These are phyloP conservation scores for Uria aalge DNA, from an alignment of 2,113 vertebrate genomes.

Conservation along the genomic window DNA sequence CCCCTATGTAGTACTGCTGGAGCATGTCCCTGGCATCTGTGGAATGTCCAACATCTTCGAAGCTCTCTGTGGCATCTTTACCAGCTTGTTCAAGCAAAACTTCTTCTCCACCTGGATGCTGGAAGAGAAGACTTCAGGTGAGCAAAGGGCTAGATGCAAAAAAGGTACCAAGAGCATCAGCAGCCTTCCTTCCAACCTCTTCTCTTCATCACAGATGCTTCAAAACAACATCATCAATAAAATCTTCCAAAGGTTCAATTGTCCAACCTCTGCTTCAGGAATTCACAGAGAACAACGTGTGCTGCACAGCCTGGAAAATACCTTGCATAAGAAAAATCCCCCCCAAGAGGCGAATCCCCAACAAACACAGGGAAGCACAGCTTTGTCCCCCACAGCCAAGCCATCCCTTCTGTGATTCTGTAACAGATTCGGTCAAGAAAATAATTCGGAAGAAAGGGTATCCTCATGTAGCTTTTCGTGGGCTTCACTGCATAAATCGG, in stretches of 20 bases:
- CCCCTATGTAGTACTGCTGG: slow-evolving; percentile 87
- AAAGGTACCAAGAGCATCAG: neutral
- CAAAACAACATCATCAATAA: neutral
- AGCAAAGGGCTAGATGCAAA: neutral
- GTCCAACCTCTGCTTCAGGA: neutral
- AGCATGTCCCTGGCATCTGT: slow-evolving; percentile 93
- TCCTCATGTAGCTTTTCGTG: neutral
- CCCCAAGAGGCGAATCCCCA: neutral
- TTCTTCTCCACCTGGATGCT: slow-evolving; percentile 97
- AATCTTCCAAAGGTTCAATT: neutral
- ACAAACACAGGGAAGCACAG: neutral
- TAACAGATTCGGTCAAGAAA: neutral
- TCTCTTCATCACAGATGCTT: accelerated
- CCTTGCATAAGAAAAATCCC: neutral
- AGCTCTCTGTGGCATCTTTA: slow-evolving; percentile 89
- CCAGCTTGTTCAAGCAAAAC: slow-evolving; percentile 92
- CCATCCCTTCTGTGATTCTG: neutral
- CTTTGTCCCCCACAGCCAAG: neutral
- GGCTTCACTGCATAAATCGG: neutral
- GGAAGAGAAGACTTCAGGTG: slow-evolving; percentile 32
- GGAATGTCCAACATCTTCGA: slow-evolving; percentile 96
- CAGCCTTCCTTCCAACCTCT: neutral
- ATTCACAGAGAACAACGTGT: accelerated
- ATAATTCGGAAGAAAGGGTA: neutral
- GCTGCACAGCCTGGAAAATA: neutral